Conservation (phyloP, 2,113 vertebrate species). For the Cynopterus brachyotis region DNA sequence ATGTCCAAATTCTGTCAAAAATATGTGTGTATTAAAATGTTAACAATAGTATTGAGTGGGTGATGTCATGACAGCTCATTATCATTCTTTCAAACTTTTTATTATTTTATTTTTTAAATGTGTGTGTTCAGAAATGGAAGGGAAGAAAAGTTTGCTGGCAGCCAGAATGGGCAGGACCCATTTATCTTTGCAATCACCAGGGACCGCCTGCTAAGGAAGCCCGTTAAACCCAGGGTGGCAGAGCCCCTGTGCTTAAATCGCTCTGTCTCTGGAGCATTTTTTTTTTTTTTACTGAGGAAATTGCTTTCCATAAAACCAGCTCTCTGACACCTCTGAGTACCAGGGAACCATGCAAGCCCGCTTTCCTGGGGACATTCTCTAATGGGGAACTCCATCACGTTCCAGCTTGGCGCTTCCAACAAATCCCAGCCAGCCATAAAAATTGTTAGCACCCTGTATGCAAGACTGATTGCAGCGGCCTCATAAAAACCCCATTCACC, state of each 20-base stretch:
- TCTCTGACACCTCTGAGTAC: conserved; percentile 75
- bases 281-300: conserved; percentile 76
- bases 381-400: conserved; percentile 73
- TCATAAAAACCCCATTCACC: conserved; percentile 71
- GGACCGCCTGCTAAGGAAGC: conserved; percentile 68
- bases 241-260: conserved; percentile 50
- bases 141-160: neutral
- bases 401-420: conserved; percentile 75
- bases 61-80: conserved; percentile 33
- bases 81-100: conserved; percentile 19
- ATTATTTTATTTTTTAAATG: conserved; percentile 32
- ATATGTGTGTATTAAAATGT: neutral
- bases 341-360: conserved; percentile 59
- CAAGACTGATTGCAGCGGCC: conserved; percentile 71
- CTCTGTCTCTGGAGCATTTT: conserved; percentile 72
- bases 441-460: conserved; percentile 67
- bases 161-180: neutral
- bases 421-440: conserved; percentile 77
- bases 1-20: conserved; percentile 22
- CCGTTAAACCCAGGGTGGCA: conserved; percentile 59
- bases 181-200: conserved; percentile 67
- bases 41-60: neutral
- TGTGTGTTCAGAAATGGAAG: conserved; percentile 28
- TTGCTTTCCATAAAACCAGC: conserved; percentile 71
- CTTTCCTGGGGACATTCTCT: conserved; percentile 78